phyloP scores from a whole-genome alignment of 2,888 invertebrate species.

The Drosophila algonquin region DNA sequence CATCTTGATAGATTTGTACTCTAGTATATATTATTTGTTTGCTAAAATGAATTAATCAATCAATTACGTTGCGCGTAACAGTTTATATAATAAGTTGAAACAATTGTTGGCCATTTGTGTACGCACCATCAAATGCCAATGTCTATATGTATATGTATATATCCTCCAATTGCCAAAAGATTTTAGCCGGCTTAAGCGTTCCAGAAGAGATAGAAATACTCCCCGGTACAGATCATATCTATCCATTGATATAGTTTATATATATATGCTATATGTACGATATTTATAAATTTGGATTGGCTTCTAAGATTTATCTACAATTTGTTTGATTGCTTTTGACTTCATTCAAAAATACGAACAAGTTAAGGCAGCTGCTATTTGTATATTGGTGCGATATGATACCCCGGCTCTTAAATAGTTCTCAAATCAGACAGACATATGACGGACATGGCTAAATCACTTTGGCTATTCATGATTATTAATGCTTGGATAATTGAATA shows the following conservation, averaged over 20 bases:
- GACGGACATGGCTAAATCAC: not conserved
- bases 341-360: not conserved
- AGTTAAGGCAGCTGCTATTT: not conserved
- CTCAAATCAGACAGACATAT: not conserved
- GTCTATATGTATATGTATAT: not conserved
- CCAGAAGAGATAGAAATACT: too few relatives aligned
- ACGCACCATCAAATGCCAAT: too few relatives aligned
- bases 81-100: too few relatives aligned
- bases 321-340: not conserved
- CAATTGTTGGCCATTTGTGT: too few relatives aligned
- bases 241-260: too few relatives aligned
- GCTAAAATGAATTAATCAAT: too few relatives aligned
- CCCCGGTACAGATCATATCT: too few relatives aligned
- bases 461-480: not conserved
- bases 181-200: too few relatives aligned
- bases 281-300: not conserved
- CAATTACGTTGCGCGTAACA: too few relatives aligned
- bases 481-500: not conserved
- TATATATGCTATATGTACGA: not conserved
- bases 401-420: not conserved
- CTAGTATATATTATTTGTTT: constrained; percentile 6
- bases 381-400: not conserved
- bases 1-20: too few relatives aligned
- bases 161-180: not conserved
- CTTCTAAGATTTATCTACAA: not conserved